Evolutionary conservation across 1,140 invertebrate species (phyloP).

Genomic region (Musca vetustissima): DNA sequence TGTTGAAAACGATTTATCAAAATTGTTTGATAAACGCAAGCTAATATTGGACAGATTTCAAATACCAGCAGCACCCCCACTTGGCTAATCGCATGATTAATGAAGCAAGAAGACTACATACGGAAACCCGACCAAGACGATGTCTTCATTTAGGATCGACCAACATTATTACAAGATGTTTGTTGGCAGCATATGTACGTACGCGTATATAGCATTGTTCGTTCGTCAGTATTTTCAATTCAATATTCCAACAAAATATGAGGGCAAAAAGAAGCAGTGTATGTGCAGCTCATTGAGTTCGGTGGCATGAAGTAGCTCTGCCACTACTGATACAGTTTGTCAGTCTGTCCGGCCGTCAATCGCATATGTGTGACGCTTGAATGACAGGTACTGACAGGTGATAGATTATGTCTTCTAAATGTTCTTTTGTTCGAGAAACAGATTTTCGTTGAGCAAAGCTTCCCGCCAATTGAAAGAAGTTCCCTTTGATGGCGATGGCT

Average conservation of each 20-base stretch:
- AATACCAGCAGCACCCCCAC: slow-evolving; percentile 33
- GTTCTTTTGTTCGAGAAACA: slow-evolving; percentile 1
- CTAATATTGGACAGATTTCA: background rate
- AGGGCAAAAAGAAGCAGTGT: background rate
- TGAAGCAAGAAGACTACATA: slow-evolving; percentile 34
- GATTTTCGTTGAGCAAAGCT: background rate
- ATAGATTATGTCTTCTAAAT: slow-evolving; percentile 44
- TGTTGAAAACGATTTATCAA: background rate
- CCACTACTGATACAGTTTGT: background rate
- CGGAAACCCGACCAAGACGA: background rate
- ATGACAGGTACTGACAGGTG: slow-evolving; percentile 56
- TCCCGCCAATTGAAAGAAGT: no score
- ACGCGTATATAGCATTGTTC: no score
- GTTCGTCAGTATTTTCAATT: background rate
- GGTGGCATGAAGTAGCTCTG: slow-evolving; percentile 18
- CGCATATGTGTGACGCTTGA: slow-evolving; percentile 51
- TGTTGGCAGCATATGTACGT: no score
- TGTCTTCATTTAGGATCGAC: no score
- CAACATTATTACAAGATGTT: no score
- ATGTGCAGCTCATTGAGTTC: slow-evolving; percentile 25
- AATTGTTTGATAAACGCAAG: background rate
- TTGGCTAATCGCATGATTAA: slow-evolving; percentile 56
- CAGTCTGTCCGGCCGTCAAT: slow-evolving; percentile 50
- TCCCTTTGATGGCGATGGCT: no score
- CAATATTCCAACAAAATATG: background rate